phyloP scores from a whole-genome alignment of 2,113 vertebrate genomes.

The Hemiscyllium ocellatum region DNA sequence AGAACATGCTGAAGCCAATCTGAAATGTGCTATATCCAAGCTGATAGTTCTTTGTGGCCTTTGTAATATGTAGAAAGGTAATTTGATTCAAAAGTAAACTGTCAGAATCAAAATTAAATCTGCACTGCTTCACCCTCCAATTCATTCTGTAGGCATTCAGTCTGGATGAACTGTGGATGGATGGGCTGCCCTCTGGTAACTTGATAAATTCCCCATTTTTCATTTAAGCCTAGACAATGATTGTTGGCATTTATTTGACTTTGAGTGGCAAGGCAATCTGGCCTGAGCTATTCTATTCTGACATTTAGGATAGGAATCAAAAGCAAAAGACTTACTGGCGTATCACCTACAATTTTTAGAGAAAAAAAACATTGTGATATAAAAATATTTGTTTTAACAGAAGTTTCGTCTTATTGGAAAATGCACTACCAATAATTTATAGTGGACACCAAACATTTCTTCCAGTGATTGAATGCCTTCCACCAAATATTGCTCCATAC shows the following conservation, averaged over 20 bases:
- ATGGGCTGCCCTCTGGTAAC: not conserved
- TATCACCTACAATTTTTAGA: not conserved
- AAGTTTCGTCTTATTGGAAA: not conserved
- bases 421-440: not conserved
- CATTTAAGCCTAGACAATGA: not conserved
- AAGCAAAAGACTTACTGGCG: not conserved
- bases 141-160: not conserved
- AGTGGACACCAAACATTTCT: not conserved
- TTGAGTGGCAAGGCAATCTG: not conserved
- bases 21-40: not conserved
- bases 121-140: not conserved
- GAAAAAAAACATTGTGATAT: not conserved
- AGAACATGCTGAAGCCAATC: not conserved
- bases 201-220: not conserved
- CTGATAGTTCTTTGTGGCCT: not conserved
- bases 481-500: not conserved
- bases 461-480: not conserved
- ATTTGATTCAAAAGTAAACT: not conserved
- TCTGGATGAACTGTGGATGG: not conserved
- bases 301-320: not conserved
- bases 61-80: conserved; percentile 40
- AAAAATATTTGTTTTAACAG: not conserved
- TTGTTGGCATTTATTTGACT: not conserved
- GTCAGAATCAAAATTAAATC: not conserved
- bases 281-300: not conserved